Base-by-base conservation (phyloP, 1,140 invertebrate genomes). In the Heliconius hermathena region DNA sequence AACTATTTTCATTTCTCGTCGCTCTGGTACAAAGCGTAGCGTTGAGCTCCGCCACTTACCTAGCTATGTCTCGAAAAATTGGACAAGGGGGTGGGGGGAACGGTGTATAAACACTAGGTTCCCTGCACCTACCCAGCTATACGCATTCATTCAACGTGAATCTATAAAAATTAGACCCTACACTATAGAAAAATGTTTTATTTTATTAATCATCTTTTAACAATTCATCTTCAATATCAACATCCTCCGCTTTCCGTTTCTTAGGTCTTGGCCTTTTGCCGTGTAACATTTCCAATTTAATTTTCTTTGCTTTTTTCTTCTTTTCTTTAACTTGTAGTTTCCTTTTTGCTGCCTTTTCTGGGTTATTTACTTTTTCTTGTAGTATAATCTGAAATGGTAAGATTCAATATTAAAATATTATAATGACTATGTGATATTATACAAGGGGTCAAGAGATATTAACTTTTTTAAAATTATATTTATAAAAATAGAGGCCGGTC, bases 301-400 rank as follows among this genome's bases (percentile, higher is more conserved):
- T 91, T 85, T 97, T 98, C 85, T 97, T 97, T 0, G 96, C 93
- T 78, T 96, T 96, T 86, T 97, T 97, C 84, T 98, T 98, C 86
- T 96, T 97, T 79, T 96, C 95, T 83, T 98, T 96, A 80, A 96
- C 95, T 72, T 96, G 96, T 8, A 98, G 96, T 94, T 97, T 98
- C 88, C 96, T 96, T 88, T 97, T 97, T 0, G 97, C 97, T 41
- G 97, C 96, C 81, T 96, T 94, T 85, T 97, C 97, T 36, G 97
- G 97, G 94, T 98, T 96, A 1, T 96, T 96, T 1, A 98, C 96
- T 85, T 96, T 96, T 90, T 96, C 94, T 95, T 97, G 95, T 9
- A 95, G 92, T 41, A 91, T 78, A 82, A 94, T 79, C 93, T 95
- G 82, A 22, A 82, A 81, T 38, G 2, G 41, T 66, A 11, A 1